These are phyloP conservation scores for Tipula vernalis DNA, from an alignment of 2,888 invertebrate genomes.

Conservation along the genomic window DNA sequence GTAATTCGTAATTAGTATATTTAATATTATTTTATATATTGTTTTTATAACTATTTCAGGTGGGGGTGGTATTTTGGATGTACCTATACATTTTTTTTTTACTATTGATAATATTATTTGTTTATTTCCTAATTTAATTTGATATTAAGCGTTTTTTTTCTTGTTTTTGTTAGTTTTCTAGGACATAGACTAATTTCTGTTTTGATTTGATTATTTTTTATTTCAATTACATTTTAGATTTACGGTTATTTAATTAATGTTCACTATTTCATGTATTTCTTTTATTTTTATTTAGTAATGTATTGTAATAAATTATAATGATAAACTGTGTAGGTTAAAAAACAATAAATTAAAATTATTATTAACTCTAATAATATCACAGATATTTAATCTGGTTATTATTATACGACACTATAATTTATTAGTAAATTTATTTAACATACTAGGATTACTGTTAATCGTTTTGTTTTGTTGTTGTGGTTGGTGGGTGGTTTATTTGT, in stretches of 20 bases:
- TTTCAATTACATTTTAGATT: neutral
- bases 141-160: neutral
- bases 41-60: neutral
- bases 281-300: neutral
- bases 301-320: too few species aligned
- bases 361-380: neutral
- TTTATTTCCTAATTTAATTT: neutral
- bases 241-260: neutral
- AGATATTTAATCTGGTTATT: neutral
- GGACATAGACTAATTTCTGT: neutral
- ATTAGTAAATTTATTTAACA: neutral
- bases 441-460: neutral
- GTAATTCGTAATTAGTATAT: neutral
- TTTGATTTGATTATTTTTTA: neutral
- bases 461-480: neutral
- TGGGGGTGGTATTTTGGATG: neutral
- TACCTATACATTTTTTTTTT: neutral
- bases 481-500: neutral
- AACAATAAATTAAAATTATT: neutral
- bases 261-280: constrained; percentile 9
- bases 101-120: neutral
- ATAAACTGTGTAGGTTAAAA: neutral
- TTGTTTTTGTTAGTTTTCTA: neutral
- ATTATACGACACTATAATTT: neutral
- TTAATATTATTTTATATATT: neutral